Evolutionary conservation across 2,113 vertebrate species (phyloP), one percentile per base, ranked within the genome.

Genomic region (Phasianus colchicus): DNA sequence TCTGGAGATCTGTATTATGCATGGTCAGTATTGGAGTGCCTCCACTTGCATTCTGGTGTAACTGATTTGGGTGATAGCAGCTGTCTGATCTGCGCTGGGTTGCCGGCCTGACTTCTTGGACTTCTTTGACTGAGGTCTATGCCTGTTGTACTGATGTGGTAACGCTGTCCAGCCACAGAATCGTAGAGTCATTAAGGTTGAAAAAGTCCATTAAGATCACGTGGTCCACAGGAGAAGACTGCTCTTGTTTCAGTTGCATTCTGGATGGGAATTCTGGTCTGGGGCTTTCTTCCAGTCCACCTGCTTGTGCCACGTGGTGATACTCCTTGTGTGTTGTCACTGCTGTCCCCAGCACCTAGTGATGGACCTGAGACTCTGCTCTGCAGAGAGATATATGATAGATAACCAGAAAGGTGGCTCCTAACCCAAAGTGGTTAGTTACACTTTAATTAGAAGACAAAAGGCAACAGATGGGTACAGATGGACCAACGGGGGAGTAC

Each of bases 391-490:
- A n/a, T 45, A 22, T 54, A 18, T 42, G 58, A 89, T 52, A 1
- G 3, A 38, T 48, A 32, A 60, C 47, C 36, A 69, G 76, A 86
- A 76, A 89, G 66, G 83, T 92, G 80, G 43, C 77, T 92, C 40
- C 80, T 84, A 72, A 88, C 43, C 88, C 90, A 81, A 47, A 71
- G 65, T 67, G 57, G 38, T 75, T 90, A 43, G 38, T 75, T 90
- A 43, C 76, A 43, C 69, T 90, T 86, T 86, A 94, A 93, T 94
- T 88, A 89, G 54, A 82, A 94, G 89, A 96, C 92, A 94, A 96
- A 96, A 96, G 89, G 50, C 70, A 93, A 86, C 95, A 96, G 92
- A 96, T 96, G 95, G 92, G 81, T 96, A 95, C 95, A 96, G 95
- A 96, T 93, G 95, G 96, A 95, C 90, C n/a, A 89, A 94, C 54